Evolutionary conservation across 1,140 invertebrate genomes (phyloP), one percentile per base, ranked within the genome.

Genomic region (Marisa cornuarietis): DNA sequence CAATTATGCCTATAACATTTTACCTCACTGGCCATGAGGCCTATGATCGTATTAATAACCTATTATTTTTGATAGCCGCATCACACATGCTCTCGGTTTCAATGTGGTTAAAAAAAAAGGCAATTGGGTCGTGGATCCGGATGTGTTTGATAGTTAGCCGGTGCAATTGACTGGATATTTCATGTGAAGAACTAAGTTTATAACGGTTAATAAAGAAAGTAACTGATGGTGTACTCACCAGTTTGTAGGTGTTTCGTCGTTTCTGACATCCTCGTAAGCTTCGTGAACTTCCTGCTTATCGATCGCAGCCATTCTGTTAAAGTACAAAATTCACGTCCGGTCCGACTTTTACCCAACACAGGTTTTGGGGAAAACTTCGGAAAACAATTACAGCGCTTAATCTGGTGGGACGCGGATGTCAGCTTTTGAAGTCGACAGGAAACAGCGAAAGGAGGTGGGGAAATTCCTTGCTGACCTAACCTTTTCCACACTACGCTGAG

Each of bases 231-330:
- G 54, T 58, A 79, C 83, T 83, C 69, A 83, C 83, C 83, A 86
- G 16, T 79, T 84, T 8, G 78, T 83, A 0, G 82, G 79, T 14
- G 76, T 76, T 16, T 54, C 66, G 62, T 86, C 82, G 24, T 76
- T 81, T 78, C 83, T 76, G 13, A 84, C 83, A 49, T 83, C 83
- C 65, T 82, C 76, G 58, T 83, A 84, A 16, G 80, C 83, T 10
- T 80, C 78, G 16, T 58, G 11, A 26, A 83, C 73, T 31, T 62
- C 49, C 20, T 83, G 26, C 78, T 82, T 83, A 58, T 86, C 81
- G 51, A 71, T 78, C 71, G 79, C 79, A 16, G 79, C 78, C 69
- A 81, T 75, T 61, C 81, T 85, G 69, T n/a, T 51, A 73, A 52
- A 73, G 10, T 42, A 42, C 31, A 49, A 42, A 22, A 71, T 8